These are phyloP conservation scores for Eciton burchellii DNA, from an alignment of 1,140 invertebrate species.

Conservation along the genomic window DNA sequence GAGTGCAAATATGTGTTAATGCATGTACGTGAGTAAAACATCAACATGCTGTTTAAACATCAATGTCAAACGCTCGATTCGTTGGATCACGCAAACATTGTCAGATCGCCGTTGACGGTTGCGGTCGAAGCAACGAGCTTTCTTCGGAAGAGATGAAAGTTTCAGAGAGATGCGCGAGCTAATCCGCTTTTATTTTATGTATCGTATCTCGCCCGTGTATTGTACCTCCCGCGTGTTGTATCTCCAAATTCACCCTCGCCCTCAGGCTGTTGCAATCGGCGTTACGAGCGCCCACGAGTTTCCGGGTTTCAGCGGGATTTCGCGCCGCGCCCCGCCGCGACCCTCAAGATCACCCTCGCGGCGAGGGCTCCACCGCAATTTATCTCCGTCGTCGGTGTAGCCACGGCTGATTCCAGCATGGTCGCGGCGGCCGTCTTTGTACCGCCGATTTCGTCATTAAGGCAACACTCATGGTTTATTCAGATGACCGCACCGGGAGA, in stretches of 20 bases:
- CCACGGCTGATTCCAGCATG: slow-evolving; percentile 60
- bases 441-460: slow-evolving; percentile 78
- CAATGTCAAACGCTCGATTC: slow-evolving; percentile 29
- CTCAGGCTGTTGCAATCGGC: neutral
- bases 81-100: slow-evolving; percentile 47
- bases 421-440: slow-evolving; percentile 65
- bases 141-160: too few relatives aligned
- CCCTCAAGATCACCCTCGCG: slow-evolving; percentile 39
- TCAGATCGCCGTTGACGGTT: slow-evolving; percentile 17
- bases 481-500: slow-evolving; percentile 75
- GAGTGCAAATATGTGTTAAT: slow-evolving; percentile 55
- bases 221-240: too few relatives aligned
- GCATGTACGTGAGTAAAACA: slow-evolving; percentile 50
- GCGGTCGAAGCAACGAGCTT: neutral
- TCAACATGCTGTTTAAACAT: slow-evolving; percentile 54
- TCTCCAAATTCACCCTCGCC: neutral
- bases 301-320: slow-evolving; percentile 37
- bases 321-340: neutral
- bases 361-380: slow-evolving; percentile 62
- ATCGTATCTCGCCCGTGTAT: neutral
- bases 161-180: neutral
- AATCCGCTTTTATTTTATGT: neutral
- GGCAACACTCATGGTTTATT: slow-evolving; percentile 80
- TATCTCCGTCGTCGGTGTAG: slow-evolving; percentile 62
- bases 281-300: neutral